These are phyloP conservation scores for Chaetops frenatus DNA, from an alignment of 2,113 vertebrate genomes.

Conservation along the genomic window DNA sequence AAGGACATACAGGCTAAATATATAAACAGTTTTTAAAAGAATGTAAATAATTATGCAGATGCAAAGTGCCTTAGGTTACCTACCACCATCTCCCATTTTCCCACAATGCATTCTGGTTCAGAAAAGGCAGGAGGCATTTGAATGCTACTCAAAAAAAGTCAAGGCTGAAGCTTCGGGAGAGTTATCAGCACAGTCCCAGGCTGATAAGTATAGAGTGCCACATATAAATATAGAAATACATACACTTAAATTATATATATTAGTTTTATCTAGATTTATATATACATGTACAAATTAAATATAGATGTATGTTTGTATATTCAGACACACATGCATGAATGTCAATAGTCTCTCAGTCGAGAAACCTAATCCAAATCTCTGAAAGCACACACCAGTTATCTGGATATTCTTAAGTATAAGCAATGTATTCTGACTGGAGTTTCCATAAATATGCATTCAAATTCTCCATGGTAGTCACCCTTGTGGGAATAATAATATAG, in stretches of 20 bases:
- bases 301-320: neutral
- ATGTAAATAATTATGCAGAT: neutral
- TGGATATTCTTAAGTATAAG: neutral
- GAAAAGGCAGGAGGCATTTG: neutral
- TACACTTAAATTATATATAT: neutral
- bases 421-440: neutral
- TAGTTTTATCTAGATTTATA: neutral
- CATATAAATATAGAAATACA: neutral
- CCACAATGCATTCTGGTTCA: neutral
- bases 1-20: neutral
- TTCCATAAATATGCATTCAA: slow-evolving; percentile 3
- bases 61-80: neutral
- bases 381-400: neutral
- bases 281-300: neutral
- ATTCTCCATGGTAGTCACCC: neutral
- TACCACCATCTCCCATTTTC: neutral
- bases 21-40: neutral
- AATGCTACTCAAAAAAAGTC: neutral
- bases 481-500: neutral
- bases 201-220: neutral
- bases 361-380: neutral
- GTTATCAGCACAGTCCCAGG: neutral
- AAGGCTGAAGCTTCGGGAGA: neutral
- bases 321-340: neutral
- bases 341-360: neutral